These are phyloP conservation scores for Cichlasoma orientale DNA, from an alignment of 2,797 vertebrate species.

Conservation along the genomic window DNA sequence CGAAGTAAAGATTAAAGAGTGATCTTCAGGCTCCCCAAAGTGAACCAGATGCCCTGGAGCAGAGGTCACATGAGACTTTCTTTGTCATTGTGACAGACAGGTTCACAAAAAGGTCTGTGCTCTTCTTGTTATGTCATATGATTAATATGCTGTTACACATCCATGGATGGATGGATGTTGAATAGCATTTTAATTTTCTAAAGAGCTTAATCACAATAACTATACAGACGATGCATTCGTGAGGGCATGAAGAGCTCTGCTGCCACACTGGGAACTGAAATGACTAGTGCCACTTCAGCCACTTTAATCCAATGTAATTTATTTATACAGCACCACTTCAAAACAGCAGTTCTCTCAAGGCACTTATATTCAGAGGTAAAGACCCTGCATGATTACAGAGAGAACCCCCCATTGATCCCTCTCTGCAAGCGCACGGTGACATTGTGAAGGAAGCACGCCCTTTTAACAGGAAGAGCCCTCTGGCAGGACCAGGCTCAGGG, in stretches of 20 bases:
- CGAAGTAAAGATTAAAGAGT: background rate
- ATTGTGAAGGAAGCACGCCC: background rate
- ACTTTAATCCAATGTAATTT: background rate
- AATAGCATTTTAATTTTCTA: background rate
- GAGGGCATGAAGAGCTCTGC: background rate
- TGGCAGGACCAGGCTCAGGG: accelerated
- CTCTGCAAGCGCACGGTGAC: background rate
- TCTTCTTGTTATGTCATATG: background rate
- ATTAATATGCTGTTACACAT: background rate
- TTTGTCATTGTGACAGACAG: background rate
- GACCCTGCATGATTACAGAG: background rate
- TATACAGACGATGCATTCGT: background rate
- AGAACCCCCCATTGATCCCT: background rate
- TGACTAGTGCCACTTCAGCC: background rate
- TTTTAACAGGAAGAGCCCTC: background rate
- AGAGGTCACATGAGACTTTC: background rate
- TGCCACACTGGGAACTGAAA: background rate
- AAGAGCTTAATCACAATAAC: too few species aligned
- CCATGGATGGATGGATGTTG: background rate
- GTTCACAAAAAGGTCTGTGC: background rate
- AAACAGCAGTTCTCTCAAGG: background rate
- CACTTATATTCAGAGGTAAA: background rate
- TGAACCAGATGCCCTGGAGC: background rate
- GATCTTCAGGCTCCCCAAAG: background rate
- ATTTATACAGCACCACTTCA: background rate